Base-by-base conservation (phyloP, 2,888 invertebrate genomes). In the Synanthedon tipuliformis region DNA sequence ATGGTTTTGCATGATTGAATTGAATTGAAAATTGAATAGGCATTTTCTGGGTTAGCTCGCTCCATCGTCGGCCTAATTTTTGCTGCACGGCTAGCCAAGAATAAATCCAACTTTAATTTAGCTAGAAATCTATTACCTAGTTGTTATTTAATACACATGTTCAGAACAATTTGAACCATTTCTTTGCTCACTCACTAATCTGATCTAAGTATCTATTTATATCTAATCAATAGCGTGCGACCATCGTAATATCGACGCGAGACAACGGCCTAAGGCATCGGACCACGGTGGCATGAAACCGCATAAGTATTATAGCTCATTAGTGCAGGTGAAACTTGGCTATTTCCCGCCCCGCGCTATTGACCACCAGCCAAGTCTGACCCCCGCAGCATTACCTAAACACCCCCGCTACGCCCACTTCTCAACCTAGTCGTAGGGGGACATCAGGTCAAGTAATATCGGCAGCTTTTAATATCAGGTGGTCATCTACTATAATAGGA, bases 261-360 rank as follows among this genome's bases (percentile, higher is more conserved):
- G 57, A 55, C 51, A 53, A 53, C 60, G 50, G 65, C 66, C 61
- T 54, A 56, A 56, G 57, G 70, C 61, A 61, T 60, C 55, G 58
- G 23, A 57, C 55, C 57, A 61, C 69, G 58, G 67, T 63, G 64
- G 65, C 69, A 59, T 61, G 61, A 60, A 66, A 62, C 66, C 60
- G 57, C 62, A 62, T 57, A 58, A 57, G 60, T 64, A 73, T 76
- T 74, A 73, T 61, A 61, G 61, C 69, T 78, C 74, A 80, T 80
- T 81, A 79, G 66, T 55, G 58, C 61, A 58, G 61, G 73, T 65
- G 77, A 78, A 78, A 79, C 80, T 73, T 61, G 59, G 60, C 60
- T 57, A 73, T 77, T 77, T 75, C 58, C 65, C 64, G 59, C 59
- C 61, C 60, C 59, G 51, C 54, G 59, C 58, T 53, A 59, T 55